phyloP scores from a whole-genome alignment of 2,888 invertebrate genomes.

The Nasonovia ribisnigri region DNA sequence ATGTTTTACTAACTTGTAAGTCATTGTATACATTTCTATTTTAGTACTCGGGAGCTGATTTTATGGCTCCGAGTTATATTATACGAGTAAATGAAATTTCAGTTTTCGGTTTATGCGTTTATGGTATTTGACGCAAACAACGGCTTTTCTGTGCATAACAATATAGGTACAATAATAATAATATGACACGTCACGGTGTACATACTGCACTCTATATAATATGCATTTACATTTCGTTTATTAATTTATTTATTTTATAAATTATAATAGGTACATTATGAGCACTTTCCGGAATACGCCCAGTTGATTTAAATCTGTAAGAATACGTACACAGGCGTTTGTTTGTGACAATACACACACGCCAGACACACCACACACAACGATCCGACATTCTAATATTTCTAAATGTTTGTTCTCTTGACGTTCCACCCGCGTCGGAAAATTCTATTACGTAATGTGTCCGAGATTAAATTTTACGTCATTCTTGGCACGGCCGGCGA shows the following conservation, averaged over 20 bases:
- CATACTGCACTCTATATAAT: background rate
- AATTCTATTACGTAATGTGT: background rate
- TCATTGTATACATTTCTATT: background rate
- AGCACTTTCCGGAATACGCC: constrained; percentile 12
- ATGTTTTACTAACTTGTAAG: background rate
- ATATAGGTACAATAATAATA: background rate
- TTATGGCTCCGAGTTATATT: background rate
- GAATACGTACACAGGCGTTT: background rate
- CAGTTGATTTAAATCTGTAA: constrained; percentile 17
- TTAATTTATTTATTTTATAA: background rate
- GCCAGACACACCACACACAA: too few relatives aligned
- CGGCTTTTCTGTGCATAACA: background rate
- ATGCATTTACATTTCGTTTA: background rate
- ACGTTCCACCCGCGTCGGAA: constrained; percentile 1
- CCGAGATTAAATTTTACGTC: background rate
- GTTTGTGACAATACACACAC: background rate
- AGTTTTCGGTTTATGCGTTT: background rate
- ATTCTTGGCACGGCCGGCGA: background rate
- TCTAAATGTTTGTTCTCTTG: background rate
- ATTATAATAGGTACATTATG: constrained; percentile 7
- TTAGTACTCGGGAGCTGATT: background rate
- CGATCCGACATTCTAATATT: background rate
- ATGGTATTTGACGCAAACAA: background rate
- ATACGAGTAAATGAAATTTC: background rate
- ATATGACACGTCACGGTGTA: background rate